Conservation (phyloP, 2,888 invertebrate genomes). For the Microctonus aethiopoides region DNA sequence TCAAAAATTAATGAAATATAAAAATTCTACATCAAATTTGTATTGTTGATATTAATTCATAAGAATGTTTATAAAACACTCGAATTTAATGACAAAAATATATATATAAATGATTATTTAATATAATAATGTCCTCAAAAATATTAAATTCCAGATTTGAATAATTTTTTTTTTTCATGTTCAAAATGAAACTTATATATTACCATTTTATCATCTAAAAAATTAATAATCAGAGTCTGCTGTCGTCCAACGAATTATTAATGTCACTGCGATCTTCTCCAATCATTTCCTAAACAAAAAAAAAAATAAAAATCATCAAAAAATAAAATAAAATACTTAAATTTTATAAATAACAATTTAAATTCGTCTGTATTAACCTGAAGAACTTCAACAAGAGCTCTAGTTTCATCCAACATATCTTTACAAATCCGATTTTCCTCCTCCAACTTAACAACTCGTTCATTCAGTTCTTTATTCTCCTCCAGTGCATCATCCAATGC, state of each 20-base stretch:
- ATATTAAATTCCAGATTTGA: too few species aligned
- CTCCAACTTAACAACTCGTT: conserved; percentile 69
- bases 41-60: too few species aligned
- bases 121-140: too few species aligned
- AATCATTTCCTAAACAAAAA: conserved; percentile 74
- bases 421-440: conserved; percentile 77
- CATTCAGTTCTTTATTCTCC: conserved; percentile 74
- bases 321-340: conserved; percentile 11
- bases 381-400: conserved; percentile 79
- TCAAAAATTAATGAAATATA: too few species aligned
- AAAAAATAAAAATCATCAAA: conserved; percentile 27
- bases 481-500: conserved; percentile 79
- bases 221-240: conserved; percentile 45
- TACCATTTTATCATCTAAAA: background rate
- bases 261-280: conserved; percentile 69
- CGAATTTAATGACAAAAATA: too few species aligned
- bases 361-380: conserved; percentile 67
- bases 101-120: too few species aligned
- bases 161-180: too few species aligned
- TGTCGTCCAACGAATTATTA: conserved; percentile 63
- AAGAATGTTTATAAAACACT: too few species aligned
- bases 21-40: too few species aligned
- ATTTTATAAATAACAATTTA: background rate
- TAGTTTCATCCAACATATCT: conserved; percentile 81
- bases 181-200: too few species aligned